A percentile compares a stretch with the other conserved stretches of the same genome.
Evolutionary conservation across 2,113 vertebrate genomes (phyloP).

Genomic region (Syngnathus typhle): DNA sequence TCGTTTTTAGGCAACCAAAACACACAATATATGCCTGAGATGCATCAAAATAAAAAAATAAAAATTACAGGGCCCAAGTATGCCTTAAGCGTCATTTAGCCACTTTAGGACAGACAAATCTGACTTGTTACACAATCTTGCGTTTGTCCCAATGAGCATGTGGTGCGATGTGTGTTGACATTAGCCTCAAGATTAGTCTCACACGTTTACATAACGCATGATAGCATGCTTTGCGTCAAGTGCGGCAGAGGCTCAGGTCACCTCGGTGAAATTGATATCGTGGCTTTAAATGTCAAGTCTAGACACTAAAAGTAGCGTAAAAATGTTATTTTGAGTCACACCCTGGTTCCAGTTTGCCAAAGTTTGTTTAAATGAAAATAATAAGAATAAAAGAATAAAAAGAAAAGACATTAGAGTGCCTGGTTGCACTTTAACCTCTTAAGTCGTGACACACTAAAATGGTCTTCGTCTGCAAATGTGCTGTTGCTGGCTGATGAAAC

Average conservation of each 20-base stretch:
- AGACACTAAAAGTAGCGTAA: slow-evolving; percentile 41
- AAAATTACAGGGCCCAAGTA: too few species aligned
- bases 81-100: background rate
- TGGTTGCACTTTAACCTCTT: background rate
- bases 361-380: background rate
- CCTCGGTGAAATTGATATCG: background rate
- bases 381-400: background rate
- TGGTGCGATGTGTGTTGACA: background rate
- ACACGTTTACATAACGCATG: slow-evolving; percentile 57
- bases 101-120: too few species aligned
- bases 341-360: background rate
- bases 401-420: slow-evolving; percentile 5
- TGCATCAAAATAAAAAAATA: too few species aligned
- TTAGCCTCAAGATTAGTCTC: slow-evolving; percentile 36
- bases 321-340: background rate
- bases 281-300: slow-evolving; percentile 34
- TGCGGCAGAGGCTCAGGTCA: slow-evolving; percentile 32
- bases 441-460: background rate
- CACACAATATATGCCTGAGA: background rate
- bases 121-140: background rate
- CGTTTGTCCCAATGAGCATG: background rate
- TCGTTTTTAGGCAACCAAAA: background rate
- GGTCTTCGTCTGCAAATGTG: slow-evolving; percentile 2
- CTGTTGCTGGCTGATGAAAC: slow-evolving; percentile 66
- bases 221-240: slow-evolving; percentile 43